Base-by-base conservation (phyloP, 1,140 invertebrate genomes). In the Bicyclus anynana region DNA sequence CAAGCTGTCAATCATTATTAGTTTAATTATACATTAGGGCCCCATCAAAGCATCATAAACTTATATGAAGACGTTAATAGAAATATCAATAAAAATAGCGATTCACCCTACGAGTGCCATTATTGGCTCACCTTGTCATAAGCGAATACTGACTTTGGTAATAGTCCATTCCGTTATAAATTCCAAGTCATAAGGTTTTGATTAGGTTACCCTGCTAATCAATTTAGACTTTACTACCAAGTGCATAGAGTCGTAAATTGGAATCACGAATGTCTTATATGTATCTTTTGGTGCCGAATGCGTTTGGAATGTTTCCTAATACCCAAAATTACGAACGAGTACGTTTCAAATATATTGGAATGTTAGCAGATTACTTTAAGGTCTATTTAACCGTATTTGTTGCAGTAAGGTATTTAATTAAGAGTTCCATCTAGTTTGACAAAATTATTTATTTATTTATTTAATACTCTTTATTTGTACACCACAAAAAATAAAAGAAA, bases 101-200 rank as follows among this genome's bases (percentile, higher is more conserved):
- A 44, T 21, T 44, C 21, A 9, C 42, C 42, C 21, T 18, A 21
- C 6, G n/a, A 23, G 18, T 44, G 42, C 18, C 14, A 4, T 44
- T 44, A 44, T 44, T 44, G 38, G 42, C 42, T 23, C 10, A 44
- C 18, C 42, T 44, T 44, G 48, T 50, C 48, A 50, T 50, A 33
- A 35, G 14, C 18, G 48, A 50, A 50, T 50, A 35, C 29, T 18
- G 17, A 50, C 16, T 29, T 23, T 33, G 48, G 16, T 50, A 50
- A 50, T 50, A 35, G 48, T 16, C 48, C 27, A 9, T 17, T 35
- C 29, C 16, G n/a, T 35, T 35, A 50, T 50, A n/a, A 35, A 16
- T 50, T 50, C 20, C 21, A 48, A 14, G 48, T 50, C 26, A 50
- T 50, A 50, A 50, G 48, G 35, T 35, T 50, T 50, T 50, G 48